A percentile compares a stretch with the other conserved stretches of the same genome.
Evolutionary conservation across 2,888 invertebrate species (phyloP).

Genomic region (Pseudanteris insignis): DNA sequence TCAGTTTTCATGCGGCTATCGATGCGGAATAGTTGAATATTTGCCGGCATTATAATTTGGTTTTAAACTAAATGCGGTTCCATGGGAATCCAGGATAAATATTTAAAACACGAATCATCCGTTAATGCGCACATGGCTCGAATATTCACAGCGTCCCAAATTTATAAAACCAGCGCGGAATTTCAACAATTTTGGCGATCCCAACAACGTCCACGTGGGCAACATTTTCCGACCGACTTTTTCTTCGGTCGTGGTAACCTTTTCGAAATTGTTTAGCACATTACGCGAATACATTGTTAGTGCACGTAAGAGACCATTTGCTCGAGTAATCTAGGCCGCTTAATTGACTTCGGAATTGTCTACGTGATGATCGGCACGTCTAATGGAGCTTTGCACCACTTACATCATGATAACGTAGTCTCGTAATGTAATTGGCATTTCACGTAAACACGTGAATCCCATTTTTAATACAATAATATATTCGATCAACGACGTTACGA

Average conservation of each 20-base stretch:
- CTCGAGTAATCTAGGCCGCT: conserved; percentile 5
- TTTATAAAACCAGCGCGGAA: conserved; percentile 33
- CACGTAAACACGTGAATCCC: no score
- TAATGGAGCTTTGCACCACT: conserved; percentile 8
- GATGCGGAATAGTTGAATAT: conserved; percentile 22
- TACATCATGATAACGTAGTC: no score
- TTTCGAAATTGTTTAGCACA: background rate
- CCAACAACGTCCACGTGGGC: no score
- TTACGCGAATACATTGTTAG: background rate
- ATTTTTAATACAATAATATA: no score
- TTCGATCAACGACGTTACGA: no score
- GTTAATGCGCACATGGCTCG: conserved; percentile 16
- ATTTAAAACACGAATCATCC: conserved; percentile 33
- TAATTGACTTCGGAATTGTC: conserved; percentile 10
- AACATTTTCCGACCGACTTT: no score
- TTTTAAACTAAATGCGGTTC: conserved; percentile 30
- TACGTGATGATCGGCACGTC: background rate
- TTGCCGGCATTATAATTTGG: conserved; percentile 27
- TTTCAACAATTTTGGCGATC: conserved; percentile 35
- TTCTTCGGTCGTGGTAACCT: no score
- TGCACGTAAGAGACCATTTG: no score
- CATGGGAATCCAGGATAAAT: conserved; percentile 29
- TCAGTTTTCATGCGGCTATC: conserved; percentile 9
- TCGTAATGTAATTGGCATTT: no score
- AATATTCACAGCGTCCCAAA: conserved; percentile 27